Base-by-base conservation (phyloP, 2,888 invertebrate species). In the Ectemnius cavifrons region DNA sequence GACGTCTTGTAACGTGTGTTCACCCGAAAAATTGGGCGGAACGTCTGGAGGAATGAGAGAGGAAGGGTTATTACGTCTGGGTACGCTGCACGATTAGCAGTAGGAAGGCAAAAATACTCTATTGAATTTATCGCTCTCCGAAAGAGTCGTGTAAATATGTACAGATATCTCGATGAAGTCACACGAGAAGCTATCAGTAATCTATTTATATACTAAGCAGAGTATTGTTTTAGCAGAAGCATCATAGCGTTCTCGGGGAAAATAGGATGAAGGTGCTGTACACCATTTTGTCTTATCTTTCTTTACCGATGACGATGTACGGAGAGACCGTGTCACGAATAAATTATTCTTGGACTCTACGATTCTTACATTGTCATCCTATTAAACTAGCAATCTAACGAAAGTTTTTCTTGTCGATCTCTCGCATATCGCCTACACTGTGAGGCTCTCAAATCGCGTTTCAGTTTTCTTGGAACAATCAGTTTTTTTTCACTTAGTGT, bases 111-210 rank as follows among this genome's bases (percentile, higher is more conserved):
- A 69, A 68, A 66, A 76, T 60, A 69, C 64, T 78, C 67, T 37
- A 60, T 77, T 71, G 60, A 49, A 27, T 71, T 71, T 63, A 63
- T 75, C 72, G 68, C 71, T 62, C 73, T 79, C 65, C 74, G 58
- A 47, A 66, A 71, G 69, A 61, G 20, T 71, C 56, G 60, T 84
- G 84, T 84, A 84, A 79, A 84, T 84, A 84, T 84, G 84, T 84
- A 84, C 79, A 84, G 83, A 84, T 23, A 23, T 84, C 67, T 78
- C 79, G 75, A 75, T 73, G 61, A 68, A 76, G 75, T 75, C 75
- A 61, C 61, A 72, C 71, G 67, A 47, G 79, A 79, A 78, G 71
- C 69, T 72, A 83, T 79, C 71, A 71, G 66, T 75, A 70, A 77
- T 75, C 79, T 83, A 78, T 77, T 77, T 83, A 80, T 83, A 79